Conservation (phyloP, 2,113 vertebrate species). For the Lepus timidus region DNA sequence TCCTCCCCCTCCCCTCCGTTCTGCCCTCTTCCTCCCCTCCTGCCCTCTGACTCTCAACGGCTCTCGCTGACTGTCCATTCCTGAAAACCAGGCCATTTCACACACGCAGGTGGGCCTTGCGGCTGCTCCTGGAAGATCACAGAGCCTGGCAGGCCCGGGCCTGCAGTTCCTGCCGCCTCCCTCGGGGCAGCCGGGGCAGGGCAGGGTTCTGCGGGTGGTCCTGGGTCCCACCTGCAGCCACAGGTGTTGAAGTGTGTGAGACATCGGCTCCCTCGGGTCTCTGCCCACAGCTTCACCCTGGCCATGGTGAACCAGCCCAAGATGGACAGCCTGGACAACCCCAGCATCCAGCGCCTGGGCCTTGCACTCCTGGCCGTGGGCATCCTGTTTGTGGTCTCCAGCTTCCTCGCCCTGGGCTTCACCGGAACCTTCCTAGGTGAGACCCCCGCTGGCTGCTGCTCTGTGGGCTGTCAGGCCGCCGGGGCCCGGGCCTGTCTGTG, state of each 20-base stretch:
- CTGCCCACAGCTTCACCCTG: conserved; percentile 90
- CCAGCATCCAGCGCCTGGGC: conserved; percentile 86
- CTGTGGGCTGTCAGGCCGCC: too few relatives aligned
- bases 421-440: conserved; percentile 96
- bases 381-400: conserved; percentile 92
- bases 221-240: neutral
- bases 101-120: neutral
- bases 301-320: conserved; percentile 93
- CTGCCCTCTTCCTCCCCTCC: too few relatives aligned
- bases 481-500: too few relatives aligned
- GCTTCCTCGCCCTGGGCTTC: conserved; percentile 96
- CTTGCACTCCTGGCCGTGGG: conserved; percentile 88
- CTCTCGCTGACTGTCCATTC: neutral
- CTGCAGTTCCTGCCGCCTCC: neutral
- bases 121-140: neutral
- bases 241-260: too few relatives aligned
- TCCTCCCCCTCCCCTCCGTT: too few relatives aligned
- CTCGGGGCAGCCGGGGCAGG: neutral
- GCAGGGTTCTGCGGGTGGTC: neutral
- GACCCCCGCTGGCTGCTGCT: conserved; percentile 37
- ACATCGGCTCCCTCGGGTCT: too few relatives aligned
- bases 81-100: neutral
- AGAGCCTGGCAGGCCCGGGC: neutral
- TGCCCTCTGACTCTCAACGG: neutral
- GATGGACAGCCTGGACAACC: conserved; percentile 89